A percentile compares a stretch with the other conserved stretches of the same genome.
These are phyloP conservation scores for Brachyptera putata DNA, from an alignment of 2,888 invertebrate genomes.

Conservation along the genomic window DNA sequence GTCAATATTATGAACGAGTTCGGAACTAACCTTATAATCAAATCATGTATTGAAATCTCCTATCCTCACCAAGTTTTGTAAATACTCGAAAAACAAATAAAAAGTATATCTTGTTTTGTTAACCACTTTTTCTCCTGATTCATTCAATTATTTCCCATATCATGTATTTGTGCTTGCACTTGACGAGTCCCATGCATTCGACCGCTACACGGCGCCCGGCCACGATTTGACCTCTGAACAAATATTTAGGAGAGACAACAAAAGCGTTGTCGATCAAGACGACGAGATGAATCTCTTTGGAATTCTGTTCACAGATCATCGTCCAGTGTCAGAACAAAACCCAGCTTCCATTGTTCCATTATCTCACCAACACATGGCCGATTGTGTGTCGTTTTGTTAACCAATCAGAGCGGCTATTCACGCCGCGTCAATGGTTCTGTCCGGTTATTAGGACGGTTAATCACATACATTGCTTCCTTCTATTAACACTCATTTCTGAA, in stretches of 20 bases:
- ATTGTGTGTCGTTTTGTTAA: conserved; percentile 21
- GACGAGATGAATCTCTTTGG: conserved; percentile 12
- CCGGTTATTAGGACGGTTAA: conserved; percentile 8
- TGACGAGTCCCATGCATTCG: too few relatives aligned
- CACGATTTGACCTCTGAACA: conserved; percentile 7
- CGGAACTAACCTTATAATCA: too few relatives aligned
- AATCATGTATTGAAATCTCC: too few relatives aligned
- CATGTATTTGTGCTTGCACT: too few relatives aligned
- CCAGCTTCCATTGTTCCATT: conserved; percentile 13
- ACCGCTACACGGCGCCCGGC: neutral
- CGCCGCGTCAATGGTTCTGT: neutral
- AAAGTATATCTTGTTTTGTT: too few relatives aligned
- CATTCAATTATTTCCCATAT: too few relatives aligned
- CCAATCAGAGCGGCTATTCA: conserved; percentile 23
- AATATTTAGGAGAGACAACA: conserved; percentile 10
- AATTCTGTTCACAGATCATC: conserved; percentile 8
- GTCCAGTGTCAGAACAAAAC: neutral
- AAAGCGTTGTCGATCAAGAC: neutral
- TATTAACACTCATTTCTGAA: too few relatives aligned
- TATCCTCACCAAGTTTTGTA: too few relatives aligned
- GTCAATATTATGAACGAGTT: too few relatives aligned
- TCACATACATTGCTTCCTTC: too few relatives aligned
- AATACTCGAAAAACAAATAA: too few relatives aligned
- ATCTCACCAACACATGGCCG: conserved; percentile 14
- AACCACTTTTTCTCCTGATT: too few relatives aligned